Evolutionary conservation across 2,113 vertebrate species (phyloP), one percentile per base, ranked within the genome.

Genomic region (Gorsachius goisagi): DNA sequence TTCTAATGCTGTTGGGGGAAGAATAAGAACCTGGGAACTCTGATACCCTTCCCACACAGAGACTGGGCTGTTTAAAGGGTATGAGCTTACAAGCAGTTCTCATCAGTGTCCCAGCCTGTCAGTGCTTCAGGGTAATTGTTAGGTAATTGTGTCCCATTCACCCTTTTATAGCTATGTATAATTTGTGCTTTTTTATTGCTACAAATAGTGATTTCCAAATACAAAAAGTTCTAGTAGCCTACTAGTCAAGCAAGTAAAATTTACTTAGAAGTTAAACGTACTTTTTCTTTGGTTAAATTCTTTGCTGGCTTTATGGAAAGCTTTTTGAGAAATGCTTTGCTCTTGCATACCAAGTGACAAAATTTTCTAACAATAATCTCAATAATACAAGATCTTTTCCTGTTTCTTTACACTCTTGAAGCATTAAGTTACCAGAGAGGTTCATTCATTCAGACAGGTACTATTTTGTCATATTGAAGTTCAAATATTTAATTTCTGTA

Each of bases 321-420:
- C 63, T 88, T 94, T 96, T 94, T 37, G 79, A 96, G 91, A 90
- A 95, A 49, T 91, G 95, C 47, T 96, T 96, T 95, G 81, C 81
- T 97, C 82, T 95, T 97, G 71, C 93, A 93, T 96, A 94, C 76
- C 87, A 97, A 85, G 88, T 87, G 50, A 80, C 80, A 95, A 95
- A 69, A 86, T 89, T 95, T 97, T 71, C 78, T 91, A 81, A 33
- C 91, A 56, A 56, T 50, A 85, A 96, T 89, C 75, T 93, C 74
- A 85, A 41, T 81, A 66, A 79, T 81, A 89, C 33, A 68, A 86
- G 68, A 68, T 77, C 30, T 78, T 86, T 82, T 87, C 55, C 73
- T 63, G 12, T 52, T 32, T 71, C 63, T 89, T 30, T 85, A 55
- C 76, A 47, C 23, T 82, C 84, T 89, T 55, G 72, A 32, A 39